Conservation (phyloP, 2,888 invertebrate genomes). For the Gandaritis pyraliata region DNA sequence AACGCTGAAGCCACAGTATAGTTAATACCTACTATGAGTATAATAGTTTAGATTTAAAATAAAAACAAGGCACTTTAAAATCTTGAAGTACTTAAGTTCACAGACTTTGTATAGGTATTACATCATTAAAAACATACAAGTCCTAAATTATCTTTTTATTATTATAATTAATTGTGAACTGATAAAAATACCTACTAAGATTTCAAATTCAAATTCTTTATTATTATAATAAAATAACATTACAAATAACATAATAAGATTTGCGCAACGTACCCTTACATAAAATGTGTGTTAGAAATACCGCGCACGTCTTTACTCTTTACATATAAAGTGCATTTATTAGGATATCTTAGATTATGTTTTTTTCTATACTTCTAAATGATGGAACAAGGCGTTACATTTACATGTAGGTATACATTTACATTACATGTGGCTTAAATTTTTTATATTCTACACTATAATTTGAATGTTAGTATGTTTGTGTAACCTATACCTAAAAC, state of each 20-base stretch:
- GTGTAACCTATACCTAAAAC: no score
- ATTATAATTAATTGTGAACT: not conserved
- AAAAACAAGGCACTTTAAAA: not conserved
- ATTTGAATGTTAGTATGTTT: no score
- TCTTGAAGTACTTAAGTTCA: not conserved
- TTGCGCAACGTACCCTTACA: no score
- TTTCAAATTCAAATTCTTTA: no score
- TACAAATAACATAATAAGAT: no score
- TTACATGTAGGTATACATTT: no score
- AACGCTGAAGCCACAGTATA: conserved; percentile 23
- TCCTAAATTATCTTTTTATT: not conserved
- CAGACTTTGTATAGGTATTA: not conserved
- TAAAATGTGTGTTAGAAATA: not conserved
- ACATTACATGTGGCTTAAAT: no score
- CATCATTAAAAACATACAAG: not conserved
- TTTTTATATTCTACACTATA: no score
- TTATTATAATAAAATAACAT: not conserved
- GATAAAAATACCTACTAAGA: not conserved
- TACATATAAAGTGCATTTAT: not conserved
- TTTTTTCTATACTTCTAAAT: no score
- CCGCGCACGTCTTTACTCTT: not conserved
- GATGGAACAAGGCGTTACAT: no score
- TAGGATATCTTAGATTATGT: no score
- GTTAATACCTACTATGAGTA: not conserved
- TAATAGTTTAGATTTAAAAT: not conserved